Evolutionary conservation across 1,140 invertebrate species (phyloP).

Genomic region (Drosophila subpulchrella): DNA sequence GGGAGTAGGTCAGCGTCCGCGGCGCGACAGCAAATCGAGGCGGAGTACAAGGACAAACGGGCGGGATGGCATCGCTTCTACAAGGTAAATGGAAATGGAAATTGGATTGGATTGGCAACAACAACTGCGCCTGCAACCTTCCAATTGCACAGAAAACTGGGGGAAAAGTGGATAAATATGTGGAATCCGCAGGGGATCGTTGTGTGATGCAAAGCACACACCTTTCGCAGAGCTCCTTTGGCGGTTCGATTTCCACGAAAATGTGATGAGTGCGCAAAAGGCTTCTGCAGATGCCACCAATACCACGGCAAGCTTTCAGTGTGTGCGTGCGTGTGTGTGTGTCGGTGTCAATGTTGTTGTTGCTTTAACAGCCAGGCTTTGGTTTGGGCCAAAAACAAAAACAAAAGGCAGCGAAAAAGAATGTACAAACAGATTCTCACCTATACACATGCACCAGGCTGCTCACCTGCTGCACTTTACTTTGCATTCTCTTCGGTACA

Average conservation of each 20-base stretch:
- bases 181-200: neutral
- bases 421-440: constrained; percentile 63
- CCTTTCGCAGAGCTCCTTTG: constrained; percentile 46
- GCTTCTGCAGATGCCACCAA: constrained; percentile 77
- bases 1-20: constrained; percentile 20
- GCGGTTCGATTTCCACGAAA: constrained; percentile 76
- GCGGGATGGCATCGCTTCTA: constrained; percentile 87
- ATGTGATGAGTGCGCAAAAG: constrained; percentile 82
- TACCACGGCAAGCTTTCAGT: constrained; percentile 35
- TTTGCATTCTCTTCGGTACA: constrained; percentile 36
- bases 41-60: constrained; percentile 88
- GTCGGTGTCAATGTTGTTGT: constrained; percentile 36
- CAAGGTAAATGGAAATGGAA: constrained; percentile 86
- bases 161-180: constrained; percentile 4
- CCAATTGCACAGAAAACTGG: constrained; percentile 19
- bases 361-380: constrained; percentile 50
- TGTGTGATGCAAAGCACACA: constrained; percentile 27
- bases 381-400: constrained; percentile 31
- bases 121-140: constrained; percentile 18
- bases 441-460: constrained; percentile 25
- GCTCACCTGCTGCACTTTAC: constrained; percentile 75
- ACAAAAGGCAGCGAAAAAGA: constrained; percentile 26
- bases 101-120: constrained; percentile 5
- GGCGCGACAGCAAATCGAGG: constrained; percentile 85
- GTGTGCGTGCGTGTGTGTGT: constrained; percentile 51